Evolutionary conservation across 1,140 invertebrate species (phyloP), one percentile per base, ranked within the genome.

Genomic region (Homarus americanus): DNA sequence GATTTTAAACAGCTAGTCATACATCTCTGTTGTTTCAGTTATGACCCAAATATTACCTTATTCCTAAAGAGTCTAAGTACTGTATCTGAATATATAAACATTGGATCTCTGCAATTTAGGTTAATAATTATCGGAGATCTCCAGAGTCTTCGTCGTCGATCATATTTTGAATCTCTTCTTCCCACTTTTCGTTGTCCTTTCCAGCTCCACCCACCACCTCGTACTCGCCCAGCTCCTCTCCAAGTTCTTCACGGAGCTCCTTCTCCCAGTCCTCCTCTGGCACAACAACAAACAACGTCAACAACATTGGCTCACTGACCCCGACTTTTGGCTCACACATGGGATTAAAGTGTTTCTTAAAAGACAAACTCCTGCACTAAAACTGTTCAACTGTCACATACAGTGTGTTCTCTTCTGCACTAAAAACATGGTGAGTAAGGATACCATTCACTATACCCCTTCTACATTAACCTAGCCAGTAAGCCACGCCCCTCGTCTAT

Each of bases 191-290:
- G 32, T 93, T 93, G 40, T 93, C 93, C 41, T 93, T 92, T 36
- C 93, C 91, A 63, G 92, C 92, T 49, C 96, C 96, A 41, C 94
- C 95, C 12, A 98, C 97, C 86, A 98, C 96, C 94, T 98, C 98
- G 94, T 97, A 98, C 94, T 98, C 97, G 94, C 98, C 97, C 92
- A 98, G 95, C 95, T 98, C 97, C 78, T 97, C 97, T 94, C 98
- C 97, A 93, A 98, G 95, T 95, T 98, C 98, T 93, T 97, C 97
- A 95, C 98, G 97, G 97, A 97, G 98, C 95, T 98, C 97, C 95
- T 98, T 97, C 63, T 83, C 82, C 82, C 82, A 83, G 82, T 83
- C 82, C 96, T 97, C 97, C 83, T 44, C 90, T 92, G 82, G 82
- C 76, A 91, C 63, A 84, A 83, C 82, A 83, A 83, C 82, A 83